phyloP scores from a whole-genome alignment of 2,888 invertebrate genomes.

The Drosophila borealis region DNA sequence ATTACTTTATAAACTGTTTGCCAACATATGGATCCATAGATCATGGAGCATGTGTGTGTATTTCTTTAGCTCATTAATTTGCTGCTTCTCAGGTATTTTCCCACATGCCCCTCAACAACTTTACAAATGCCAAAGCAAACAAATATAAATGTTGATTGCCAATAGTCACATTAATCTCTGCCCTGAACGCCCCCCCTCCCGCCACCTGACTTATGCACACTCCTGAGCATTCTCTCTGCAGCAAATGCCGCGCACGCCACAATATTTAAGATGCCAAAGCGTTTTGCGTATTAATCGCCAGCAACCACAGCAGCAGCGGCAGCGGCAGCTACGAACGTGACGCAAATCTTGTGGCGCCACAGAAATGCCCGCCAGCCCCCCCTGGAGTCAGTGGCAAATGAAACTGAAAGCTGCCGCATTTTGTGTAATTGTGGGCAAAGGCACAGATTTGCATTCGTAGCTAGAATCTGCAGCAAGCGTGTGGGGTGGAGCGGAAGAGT shows the following conservation, averaged over 20 bases:
- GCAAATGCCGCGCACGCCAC: conserved; percentile 76
- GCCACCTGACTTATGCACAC: background rate
- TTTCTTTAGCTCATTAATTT: conserved; percentile 29
- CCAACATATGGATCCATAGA: conserved; percentile 16
- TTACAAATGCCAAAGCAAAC: conserved; percentile 65
- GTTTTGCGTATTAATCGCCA: conserved; percentile 80
- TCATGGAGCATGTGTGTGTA: conserved; percentile 5
- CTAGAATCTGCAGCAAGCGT: conserved; percentile 47
- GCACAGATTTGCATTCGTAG: conserved; percentile 56
- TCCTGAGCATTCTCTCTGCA: conserved; percentile 14
- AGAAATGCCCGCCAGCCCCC: conserved; percentile 25
- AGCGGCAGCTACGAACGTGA: conserved; percentile 58
- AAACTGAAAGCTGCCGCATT: conserved; percentile 59
- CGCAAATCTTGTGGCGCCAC: conserved; percentile 72
- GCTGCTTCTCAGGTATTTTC: conserved; percentile 17
- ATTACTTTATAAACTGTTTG: conserved; percentile 12
- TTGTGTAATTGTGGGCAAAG: conserved; percentile 55
- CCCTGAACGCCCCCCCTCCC: conserved; percentile 4
- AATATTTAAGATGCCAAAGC: conserved; percentile 80
- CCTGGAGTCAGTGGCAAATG: conserved; percentile 34
- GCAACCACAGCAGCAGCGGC: conserved; percentile 32
- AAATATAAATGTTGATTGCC: conserved; percentile 76
- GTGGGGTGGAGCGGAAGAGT: conserved; percentile 7
- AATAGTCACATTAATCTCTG: conserved; percentile 73
- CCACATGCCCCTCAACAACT: conserved; percentile 28